Conservation (phyloP, 1,140 invertebrate species). For the Chionoecetes opilio region DNA sequence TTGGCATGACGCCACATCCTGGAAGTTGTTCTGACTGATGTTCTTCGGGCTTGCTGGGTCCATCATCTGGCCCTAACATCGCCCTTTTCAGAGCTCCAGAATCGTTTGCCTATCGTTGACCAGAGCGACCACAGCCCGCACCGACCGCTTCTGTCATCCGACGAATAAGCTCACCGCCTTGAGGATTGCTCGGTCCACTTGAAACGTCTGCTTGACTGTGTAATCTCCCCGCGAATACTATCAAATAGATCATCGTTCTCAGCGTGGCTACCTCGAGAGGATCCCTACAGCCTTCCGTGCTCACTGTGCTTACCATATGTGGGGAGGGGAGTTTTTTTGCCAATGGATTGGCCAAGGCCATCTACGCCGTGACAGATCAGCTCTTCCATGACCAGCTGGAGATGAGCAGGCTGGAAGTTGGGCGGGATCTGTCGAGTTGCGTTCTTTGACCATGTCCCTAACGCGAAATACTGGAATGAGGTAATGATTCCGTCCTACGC, state of each 20-base stretch:
- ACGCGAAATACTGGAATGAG: conserved; percentile 44
- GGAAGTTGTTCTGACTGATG: conserved; percentile 45
- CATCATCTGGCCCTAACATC: too few species aligned
- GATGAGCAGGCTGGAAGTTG: too few species aligned
- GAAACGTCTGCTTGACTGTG: conserved; percentile 37
- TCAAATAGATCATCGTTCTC: conserved; percentile 45
- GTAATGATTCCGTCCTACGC: too few species aligned
- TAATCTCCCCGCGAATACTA: conserved; percentile 55
- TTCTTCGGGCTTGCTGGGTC: neutral
- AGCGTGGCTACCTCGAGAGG: conserved; percentile 36
- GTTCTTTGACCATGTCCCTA: conserved; percentile 15
- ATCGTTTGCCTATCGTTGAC: conserved; percentile 36
- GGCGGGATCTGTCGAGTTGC: conserved; percentile 44
- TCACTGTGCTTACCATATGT: conserved; percentile 57
- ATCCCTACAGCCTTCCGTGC: conserved; percentile 38
- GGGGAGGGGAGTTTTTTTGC: too few species aligned
- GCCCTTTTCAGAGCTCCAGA: conserved; percentile 41
- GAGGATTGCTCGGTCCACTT: neutral
- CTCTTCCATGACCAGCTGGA: too few species aligned
- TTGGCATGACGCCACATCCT: conserved; percentile 28
- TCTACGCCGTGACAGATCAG: neutral
- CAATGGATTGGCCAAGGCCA: conserved; percentile 14
- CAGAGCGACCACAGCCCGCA: neutral
- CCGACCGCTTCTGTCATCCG: conserved; percentile 23
- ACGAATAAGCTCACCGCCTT: conserved; percentile 41